Conservation (phyloP, 2,888 invertebrate genomes). For the Erebia epiphron region DNA sequence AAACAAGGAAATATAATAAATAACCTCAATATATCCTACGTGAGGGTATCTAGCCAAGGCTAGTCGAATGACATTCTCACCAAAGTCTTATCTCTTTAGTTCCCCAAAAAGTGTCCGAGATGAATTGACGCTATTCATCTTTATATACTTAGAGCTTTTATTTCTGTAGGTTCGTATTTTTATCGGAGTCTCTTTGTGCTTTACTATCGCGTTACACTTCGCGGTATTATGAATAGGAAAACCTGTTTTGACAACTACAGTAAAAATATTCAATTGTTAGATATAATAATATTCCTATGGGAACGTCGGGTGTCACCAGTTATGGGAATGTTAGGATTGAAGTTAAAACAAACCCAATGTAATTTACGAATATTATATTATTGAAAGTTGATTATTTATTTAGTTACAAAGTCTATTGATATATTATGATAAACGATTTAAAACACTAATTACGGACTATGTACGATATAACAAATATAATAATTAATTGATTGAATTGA, state of each 20-base stretch:
- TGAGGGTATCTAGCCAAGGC: neutral
- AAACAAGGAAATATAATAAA: slow-evolving; percentile 10
- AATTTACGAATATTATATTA: no score
- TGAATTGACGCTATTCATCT: slow-evolving; percentile 35
- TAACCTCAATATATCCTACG: slow-evolving; percentile 1
- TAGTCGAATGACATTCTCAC: slow-evolving; percentile 10
- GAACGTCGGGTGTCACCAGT: no score
- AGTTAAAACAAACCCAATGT: no score
- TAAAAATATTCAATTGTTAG: slow-evolving; percentile 26
- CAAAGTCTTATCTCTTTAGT: slow-evolving; percentile 5
- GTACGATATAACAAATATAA: no score
- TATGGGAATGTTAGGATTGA: no score
- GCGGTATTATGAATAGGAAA: slow-evolving; percentile 12
- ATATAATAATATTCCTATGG: no score
- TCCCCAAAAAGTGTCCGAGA: slow-evolving; percentile 23
- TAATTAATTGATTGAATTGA: no score
- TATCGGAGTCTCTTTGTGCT: slow-evolving; percentile 32
- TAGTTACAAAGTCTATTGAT: no score
- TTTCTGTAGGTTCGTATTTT: slow-evolving; percentile 26
- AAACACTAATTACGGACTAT: no score
- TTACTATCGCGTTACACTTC: slow-evolving; percentile 30
- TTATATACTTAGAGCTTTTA: slow-evolving; percentile 34
- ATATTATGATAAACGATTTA: no score
- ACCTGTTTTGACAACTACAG: slow-evolving; percentile 15
- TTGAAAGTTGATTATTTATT: no score